Evolutionary conservation across 2,888 invertebrate genomes (phyloP).

Genomic region (Acanthosepion esculentum): DNA sequence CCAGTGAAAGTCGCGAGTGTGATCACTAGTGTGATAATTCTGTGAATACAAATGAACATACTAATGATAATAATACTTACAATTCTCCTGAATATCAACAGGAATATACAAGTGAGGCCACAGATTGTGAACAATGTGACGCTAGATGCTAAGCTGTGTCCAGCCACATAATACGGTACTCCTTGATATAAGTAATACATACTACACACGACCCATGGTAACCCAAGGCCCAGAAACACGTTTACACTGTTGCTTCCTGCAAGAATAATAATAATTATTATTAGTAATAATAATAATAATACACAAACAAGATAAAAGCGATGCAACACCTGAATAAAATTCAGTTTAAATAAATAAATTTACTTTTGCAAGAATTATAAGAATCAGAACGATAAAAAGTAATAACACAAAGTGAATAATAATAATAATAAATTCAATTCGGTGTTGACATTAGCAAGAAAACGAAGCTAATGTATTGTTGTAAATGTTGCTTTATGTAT

Average conservation of each 20-base stretch:
- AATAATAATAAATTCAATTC: not conserved
- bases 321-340: not conserved
- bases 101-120: slow-evolving; percentile 65
- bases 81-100: slow-evolving; percentile 67
- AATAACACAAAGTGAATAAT: no score
- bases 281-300: not conserved
- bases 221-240: slow-evolving; percentile 73
- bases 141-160: slow-evolving; percentile 67
- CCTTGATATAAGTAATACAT: slow-evolving; percentile 64
- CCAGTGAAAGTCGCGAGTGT: not conserved
- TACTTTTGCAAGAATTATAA: no score
- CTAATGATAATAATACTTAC: slow-evolving; percentile 57
- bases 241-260: slow-evolving; percentile 74
- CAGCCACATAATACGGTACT: slow-evolving; percentile 60
- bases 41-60: not conserved
- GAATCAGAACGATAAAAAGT: no score
- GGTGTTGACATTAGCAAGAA: no score
- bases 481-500: no score
- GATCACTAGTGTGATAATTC: not conserved
- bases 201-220: slow-evolving; percentile 72
- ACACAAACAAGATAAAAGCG: not conserved
- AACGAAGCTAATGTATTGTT: no score
- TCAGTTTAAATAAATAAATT: no score
- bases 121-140: slow-evolving; percentile 68
- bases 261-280: slow-evolving; percentile 43